A percentile compares a stretch with the other conserved stretches of the same genome.
Conservation (phyloP, 2,113 vertebrate species). For the Clinocottus analis region DNA sequence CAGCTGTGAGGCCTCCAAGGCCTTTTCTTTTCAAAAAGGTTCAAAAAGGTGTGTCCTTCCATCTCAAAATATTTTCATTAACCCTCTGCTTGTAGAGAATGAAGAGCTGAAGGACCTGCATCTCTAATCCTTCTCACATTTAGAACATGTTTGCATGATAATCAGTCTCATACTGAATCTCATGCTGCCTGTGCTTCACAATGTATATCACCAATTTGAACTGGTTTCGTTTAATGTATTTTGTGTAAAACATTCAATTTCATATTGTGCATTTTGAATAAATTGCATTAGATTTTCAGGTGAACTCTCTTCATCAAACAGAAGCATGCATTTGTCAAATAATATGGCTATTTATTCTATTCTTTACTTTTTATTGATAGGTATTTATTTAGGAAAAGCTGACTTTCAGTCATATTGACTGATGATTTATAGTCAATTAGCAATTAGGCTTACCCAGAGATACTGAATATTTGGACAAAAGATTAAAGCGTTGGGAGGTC, state of each 20-base stretch:
- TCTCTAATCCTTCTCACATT: neutral
- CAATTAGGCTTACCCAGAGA: neutral
- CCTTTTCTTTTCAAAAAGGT: conserved; percentile 41
- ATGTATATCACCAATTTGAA: neutral
- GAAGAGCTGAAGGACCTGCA: conserved; percentile 9
- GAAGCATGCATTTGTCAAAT: neutral
- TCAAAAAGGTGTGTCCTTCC: conserved; percentile 35
- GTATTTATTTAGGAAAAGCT: neutral
- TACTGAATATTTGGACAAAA: conserved; percentile 10
- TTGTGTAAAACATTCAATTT: neutral
- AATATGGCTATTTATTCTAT: neutral
- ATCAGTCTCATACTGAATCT: conserved; percentile 1
- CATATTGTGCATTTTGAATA: neutral
- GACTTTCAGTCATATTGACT: neutral
- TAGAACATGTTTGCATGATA: conserved; percentile 1
- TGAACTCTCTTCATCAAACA: neutral
- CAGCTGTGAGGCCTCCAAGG: conserved; percentile 51
- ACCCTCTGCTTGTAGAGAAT: conserved; percentile 5
- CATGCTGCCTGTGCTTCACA: neutral
- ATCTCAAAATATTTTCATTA: conserved; percentile 38
- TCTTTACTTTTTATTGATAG: too few relatives aligned
- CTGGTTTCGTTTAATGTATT: neutral
- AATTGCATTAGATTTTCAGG: neutral
- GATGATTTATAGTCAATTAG: neutral
- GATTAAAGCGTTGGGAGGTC: neutral